phyloP scores from a whole-genome alignment of 2,888 invertebrate species.

The Keiferia lycopersicella region DNA sequence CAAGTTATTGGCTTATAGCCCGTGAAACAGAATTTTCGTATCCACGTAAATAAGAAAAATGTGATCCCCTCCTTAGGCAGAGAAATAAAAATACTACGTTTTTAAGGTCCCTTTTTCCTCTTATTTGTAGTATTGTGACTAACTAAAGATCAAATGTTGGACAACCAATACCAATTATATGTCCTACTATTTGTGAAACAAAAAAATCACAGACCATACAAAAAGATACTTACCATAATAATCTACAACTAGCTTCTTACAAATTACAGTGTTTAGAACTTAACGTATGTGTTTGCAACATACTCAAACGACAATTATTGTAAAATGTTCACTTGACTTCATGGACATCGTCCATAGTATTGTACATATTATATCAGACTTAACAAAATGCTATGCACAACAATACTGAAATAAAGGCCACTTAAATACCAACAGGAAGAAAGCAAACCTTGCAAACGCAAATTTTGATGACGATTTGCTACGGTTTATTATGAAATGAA shows the following conservation, averaged over 20 bases:
- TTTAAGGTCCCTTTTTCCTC: no score
- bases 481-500: no score
- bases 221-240: conserved; percentile 42
- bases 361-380: conserved; percentile 33
- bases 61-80: no score
- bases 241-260: conserved; percentile 38
- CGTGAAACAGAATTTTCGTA: no score
- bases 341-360: conserved; percentile 30
- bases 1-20: no score
- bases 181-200: conserved; percentile 22
- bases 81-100: no score
- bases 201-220: conserved; percentile 29
- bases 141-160: neutral
- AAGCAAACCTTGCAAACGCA: no score
- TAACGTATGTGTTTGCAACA: conserved; percentile 31
- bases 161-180: conserved; percentile 11
- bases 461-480: no score
- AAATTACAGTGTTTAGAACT: conserved; percentile 37
- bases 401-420: neutral
- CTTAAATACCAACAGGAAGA: no score
- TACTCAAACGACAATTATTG: conserved; percentile 28
- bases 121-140: no score
- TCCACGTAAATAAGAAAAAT: no score
- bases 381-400: conserved; percentile 31
- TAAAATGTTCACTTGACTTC: conserved; percentile 30